phyloP scores from a whole-genome alignment of 92 coral and sea anemone genomes.

The Palythoa heliodiscus region DNA sequence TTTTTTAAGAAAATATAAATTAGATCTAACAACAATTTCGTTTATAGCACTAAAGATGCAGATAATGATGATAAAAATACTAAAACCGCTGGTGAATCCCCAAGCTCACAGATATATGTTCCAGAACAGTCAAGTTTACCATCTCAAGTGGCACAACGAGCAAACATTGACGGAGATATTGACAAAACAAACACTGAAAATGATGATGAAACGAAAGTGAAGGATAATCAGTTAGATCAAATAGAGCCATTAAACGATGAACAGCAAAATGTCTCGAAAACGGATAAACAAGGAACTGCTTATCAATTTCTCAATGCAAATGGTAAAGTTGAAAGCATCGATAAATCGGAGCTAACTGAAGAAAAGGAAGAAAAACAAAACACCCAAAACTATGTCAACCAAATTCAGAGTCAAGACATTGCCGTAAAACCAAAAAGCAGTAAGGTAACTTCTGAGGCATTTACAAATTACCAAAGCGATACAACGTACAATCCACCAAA shows the following conservation, averaged over 20 bases:
- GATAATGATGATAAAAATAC: not conserved
- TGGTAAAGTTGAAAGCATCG: slow-evolving; percentile 32
- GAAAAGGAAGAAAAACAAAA: not conserved
- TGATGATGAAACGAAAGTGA: not conserved
- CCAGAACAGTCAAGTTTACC: slow-evolving; percentile 1
- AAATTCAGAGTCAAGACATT: not conserved
- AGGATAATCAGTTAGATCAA: not conserved
- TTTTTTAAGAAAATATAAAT: too few species aligned
- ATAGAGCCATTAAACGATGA: not conserved
- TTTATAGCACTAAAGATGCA: not conserved
- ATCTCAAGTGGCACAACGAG: not conserved
- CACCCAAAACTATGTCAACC: not conserved
- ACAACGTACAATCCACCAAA: not conserved
- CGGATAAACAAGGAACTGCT: not conserved
- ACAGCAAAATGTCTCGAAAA: not conserved
- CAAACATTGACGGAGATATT: slow-evolving; percentile 3
- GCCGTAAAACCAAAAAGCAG: not conserved
- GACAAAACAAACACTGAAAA: not conserved
- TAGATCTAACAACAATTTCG: not conserved
- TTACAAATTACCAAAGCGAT: not conserved
- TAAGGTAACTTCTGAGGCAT: not conserved
- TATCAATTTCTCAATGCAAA: slow-evolving; percentile 33
- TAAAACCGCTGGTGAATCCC: not conserved
- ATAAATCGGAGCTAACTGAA: slow-evolving; percentile 3
- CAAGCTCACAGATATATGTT: not conserved